phyloP scores from a whole-genome alignment of 2,797 vertebrate species.

The Chloroceryle inda region DNA sequence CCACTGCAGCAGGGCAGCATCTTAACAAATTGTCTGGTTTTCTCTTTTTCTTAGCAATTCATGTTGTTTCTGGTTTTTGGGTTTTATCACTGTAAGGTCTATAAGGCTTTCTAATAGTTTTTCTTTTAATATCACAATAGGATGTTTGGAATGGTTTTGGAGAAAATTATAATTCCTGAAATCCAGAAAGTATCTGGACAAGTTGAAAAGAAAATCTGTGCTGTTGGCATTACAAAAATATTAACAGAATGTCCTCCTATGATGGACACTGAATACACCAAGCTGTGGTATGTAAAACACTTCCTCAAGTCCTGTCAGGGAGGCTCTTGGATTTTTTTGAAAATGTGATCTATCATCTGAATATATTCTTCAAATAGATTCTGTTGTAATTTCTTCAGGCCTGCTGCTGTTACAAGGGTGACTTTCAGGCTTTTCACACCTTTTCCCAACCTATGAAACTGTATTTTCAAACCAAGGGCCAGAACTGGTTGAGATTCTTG shows the following conservation, averaged over 20 bases:
- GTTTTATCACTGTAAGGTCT: background rate
- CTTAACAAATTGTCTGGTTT: background rate
- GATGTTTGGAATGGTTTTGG: constrained; percentile 99
- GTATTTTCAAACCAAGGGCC: background rate
- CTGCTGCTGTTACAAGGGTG: background rate
- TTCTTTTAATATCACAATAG: constrained; percentile 74
- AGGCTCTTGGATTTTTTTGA: background rate
- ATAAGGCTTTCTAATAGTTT: background rate
- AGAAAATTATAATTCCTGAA: constrained; percentile 98
- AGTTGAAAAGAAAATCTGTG: constrained; percentile 98
- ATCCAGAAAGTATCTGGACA: constrained; percentile 97
- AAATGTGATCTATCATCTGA: background rate
- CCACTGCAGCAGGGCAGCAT: background rate
- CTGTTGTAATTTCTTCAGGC: background rate
- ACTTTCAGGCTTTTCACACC: background rate
- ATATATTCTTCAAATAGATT: background rate
- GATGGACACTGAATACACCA: constrained; percentile 99
- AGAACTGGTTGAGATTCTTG: background rate
- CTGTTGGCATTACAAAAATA: constrained; percentile 95
- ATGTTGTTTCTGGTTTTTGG: background rate
- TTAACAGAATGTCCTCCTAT: constrained; percentile 96
- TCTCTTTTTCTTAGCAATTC: background rate
- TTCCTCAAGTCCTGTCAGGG: background rate
- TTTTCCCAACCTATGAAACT: background rate
- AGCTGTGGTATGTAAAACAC: constrained; percentile 89